These are phyloP conservation scores for Lamprotornis superbus DNA, from an alignment of 2,113 vertebrate genomes.

Conservation along the genomic window DNA sequence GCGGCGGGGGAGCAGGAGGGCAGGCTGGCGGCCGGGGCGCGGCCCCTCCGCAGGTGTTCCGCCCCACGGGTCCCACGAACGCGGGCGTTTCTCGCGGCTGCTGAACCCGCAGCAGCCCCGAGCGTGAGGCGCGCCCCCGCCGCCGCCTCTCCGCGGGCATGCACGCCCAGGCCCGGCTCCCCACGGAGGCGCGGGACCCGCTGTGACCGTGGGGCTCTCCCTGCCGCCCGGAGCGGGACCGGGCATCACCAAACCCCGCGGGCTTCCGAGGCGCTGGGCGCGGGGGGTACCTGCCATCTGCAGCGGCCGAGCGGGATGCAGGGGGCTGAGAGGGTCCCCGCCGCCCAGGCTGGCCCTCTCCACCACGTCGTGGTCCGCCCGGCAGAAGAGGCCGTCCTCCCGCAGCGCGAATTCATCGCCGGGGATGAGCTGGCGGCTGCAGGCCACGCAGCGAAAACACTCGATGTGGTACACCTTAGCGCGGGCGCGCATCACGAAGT, in stretches of 20 bases:
- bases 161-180: not conserved
- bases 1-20: not conserved
- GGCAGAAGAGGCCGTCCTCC: slow-evolving; percentile 95
- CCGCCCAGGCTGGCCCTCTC: slow-evolving; percentile 89
- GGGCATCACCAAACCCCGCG: not conserved
- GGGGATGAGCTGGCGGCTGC: slow-evolving; percentile 97
- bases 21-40: not conserved
- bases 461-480: slow-evolving; percentile 98
- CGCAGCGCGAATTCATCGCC: slow-evolving; percentile 96
- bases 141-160: not conserved
- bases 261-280: not conserved
- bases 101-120: not conserved
- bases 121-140: not conserved
- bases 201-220: not conserved
- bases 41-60: not conserved
- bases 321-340: slow-evolving; percentile 90
- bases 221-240: not conserved
- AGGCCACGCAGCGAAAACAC: slow-evolving; percentile 98
- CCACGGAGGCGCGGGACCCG: not conserved
- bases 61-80: not conserved
- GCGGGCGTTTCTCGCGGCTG: not conserved
- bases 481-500: slow-evolving; percentile 97
- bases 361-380: slow-evolving; percentile 96
- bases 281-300: slow-evolving; percentile 94
- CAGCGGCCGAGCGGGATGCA: slow-evolving; percentile 90